These are phyloP conservation scores for Tyria jacobaeae DNA, from an alignment of 2,888 invertebrate species.

Conservation along the genomic window DNA sequence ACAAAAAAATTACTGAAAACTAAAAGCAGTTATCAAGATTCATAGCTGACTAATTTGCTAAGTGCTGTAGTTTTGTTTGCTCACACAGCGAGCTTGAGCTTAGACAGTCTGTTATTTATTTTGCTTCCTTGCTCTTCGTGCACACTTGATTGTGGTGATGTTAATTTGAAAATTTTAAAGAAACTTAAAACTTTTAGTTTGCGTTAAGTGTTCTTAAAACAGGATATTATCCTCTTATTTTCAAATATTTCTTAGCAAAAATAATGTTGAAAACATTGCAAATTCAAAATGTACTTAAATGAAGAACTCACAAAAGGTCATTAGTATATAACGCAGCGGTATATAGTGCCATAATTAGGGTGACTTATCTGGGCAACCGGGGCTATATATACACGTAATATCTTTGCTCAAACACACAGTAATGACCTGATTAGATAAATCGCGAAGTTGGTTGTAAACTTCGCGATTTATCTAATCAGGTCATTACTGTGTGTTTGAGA, in stretches of 20 bases:
- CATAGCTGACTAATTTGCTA: conserved; percentile 3
- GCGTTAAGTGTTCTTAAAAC: too few species aligned
- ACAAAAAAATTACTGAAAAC: conserved; percentile 11
- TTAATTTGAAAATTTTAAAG: too few species aligned
- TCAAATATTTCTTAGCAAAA: neutral
- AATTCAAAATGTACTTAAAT: conserved; percentile 4
- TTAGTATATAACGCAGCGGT: conserved; percentile 34
- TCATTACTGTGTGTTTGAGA: conserved; percentile 30
- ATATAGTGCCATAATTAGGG: conserved; percentile 44
- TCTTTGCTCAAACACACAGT: conserved; percentile 20
- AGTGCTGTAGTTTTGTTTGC: conserved; percentile 14
- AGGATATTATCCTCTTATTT: neutral
- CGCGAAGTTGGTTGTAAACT: conserved; percentile 35
- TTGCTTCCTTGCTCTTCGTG: conserved; percentile 1
- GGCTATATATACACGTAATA: conserved; percentile 10
- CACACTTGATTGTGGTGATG: too few species aligned
- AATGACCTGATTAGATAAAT: conserved; percentile 47
- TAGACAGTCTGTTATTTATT: neutral
- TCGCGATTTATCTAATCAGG: conserved; percentile 45
- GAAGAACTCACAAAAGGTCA: conserved; percentile 25
- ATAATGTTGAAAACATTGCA: neutral
- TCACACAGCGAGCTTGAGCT: neutral
- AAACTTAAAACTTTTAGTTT: too few species aligned
- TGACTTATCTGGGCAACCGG: conserved; percentile 39
- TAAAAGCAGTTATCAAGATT: conserved; percentile 5